phyloP scores from a whole-genome alignment of 2,888 invertebrate genomes.

The Osmoderma eremita region DNA sequence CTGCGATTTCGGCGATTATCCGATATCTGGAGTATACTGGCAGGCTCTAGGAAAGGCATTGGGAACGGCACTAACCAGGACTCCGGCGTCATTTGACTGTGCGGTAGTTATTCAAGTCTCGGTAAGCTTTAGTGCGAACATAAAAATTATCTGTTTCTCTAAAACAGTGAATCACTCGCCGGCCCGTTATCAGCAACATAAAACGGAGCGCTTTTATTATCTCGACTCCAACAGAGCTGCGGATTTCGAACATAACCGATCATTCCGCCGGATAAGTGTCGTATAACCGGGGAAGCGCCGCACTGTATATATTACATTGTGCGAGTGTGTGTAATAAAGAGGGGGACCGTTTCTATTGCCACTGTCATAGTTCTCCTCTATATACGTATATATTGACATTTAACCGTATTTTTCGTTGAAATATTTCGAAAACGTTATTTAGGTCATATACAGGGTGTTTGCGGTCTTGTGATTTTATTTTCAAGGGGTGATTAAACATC shows the following conservation, averaged over 20 bases:
- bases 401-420: not conserved
- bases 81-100: slow-evolving; percentile 41
- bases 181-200: slow-evolving; percentile 44
- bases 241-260: slow-evolving; percentile 39
- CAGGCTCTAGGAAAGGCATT: slow-evolving; percentile 8
- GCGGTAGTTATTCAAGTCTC: slow-evolving; percentile 41
- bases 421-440: not conserved
- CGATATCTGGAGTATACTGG: slow-evolving; percentile 37
- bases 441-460: not conserved
- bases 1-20: slow-evolving; percentile 34
- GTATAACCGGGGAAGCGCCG: slow-evolving; percentile 28
- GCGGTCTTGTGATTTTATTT: no score
- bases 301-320: slow-evolving; percentile 35
- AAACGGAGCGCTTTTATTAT: slow-evolving; percentile 43
- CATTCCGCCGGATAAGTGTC: slow-evolving; percentile 35
- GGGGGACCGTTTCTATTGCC: slow-evolving; percentile 1
- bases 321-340: slow-evolving; percentile 22
- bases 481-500: no score
- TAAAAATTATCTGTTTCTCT: slow-evolving; percentile 45
- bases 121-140: slow-evolving; percentile 43
- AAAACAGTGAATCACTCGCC: slow-evolving; percentile 44
- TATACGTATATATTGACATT: not conserved
- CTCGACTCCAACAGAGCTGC: slow-evolving; percentile 35
- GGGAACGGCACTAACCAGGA: slow-evolving; percentile 29
- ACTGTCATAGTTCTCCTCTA: slow-evolving; percentile 4